phyloP scores from a whole-genome alignment of 2,797 vertebrate species.

The Anniella stebbinsi region DNA sequence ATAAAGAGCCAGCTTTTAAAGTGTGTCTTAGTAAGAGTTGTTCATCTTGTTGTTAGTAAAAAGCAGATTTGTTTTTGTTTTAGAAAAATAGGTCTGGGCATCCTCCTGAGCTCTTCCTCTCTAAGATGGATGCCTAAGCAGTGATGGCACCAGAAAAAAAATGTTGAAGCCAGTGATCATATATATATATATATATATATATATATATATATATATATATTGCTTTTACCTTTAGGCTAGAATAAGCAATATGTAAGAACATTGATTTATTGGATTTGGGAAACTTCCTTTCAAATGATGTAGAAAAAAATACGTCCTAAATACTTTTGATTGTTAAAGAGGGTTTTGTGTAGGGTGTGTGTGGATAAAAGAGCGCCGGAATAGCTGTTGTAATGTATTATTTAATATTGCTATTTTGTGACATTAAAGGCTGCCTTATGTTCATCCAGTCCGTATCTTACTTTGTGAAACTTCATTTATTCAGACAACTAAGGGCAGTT shows the following conservation, averaged over 20 bases:
- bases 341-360: background rate
- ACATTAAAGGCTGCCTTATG: background rate
- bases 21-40: too few relatives aligned
- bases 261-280: slow-evolving; percentile 14
- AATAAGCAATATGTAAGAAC: accelerated
- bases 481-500: background rate
- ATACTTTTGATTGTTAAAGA: accelerated
- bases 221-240: background rate
- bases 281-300: background rate
- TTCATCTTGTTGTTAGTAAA: too few relatives aligned
- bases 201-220: background rate
- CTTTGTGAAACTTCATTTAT: background rate
- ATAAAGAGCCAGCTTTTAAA: too few relatives aligned
- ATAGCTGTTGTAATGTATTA: background rate
- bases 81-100: too few relatives aligned
- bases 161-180: accelerated
- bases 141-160: too few relatives aligned
- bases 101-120: too few relatives aligned
- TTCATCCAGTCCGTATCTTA: background rate
- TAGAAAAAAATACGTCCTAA: background rate
- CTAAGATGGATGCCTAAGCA: too few relatives aligned
- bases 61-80: too few relatives aligned
- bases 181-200: too few relatives aligned
- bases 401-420: background rate
- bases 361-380: background rate